A percentile compares a stretch with the other conserved stretches of the same genome.
Conservation (phyloP, 2,888 invertebrate species). For the Limenitis arthemis region DNA sequence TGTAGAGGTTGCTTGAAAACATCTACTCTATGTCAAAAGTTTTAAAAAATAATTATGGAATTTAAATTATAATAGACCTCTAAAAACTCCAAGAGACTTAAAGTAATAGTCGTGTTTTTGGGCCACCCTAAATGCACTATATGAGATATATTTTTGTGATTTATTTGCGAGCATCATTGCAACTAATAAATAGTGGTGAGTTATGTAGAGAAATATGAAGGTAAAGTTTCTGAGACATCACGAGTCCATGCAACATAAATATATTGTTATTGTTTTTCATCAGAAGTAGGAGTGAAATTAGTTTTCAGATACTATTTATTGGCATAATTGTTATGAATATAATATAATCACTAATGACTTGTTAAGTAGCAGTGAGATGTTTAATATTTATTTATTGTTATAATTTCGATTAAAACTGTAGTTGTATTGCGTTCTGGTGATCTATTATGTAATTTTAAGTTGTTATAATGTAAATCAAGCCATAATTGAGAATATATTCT, state of each 20-base stretch:
- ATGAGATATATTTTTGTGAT: conserved; percentile 21
- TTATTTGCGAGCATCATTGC: conserved; percentile 7
- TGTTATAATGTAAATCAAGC: conserved; percentile 72
- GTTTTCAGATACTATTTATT: conserved; percentile 47
- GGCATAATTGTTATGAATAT: conserved; percentile 68
- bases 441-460: conserved; percentile 70
- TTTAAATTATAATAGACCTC: too few relatives aligned
- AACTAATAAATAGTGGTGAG: background rate
- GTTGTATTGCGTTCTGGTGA: conserved; percentile 66
- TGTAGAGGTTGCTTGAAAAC: too few relatives aligned
- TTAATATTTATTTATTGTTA: conserved; percentile 66
- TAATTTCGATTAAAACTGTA: conserved; percentile 57
- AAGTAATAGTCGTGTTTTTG: too few relatives aligned
- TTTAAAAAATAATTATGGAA: too few relatives aligned
- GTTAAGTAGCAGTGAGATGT: conserved; percentile 68
- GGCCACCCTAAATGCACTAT: conserved; percentile 8
- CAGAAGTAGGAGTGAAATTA: conserved; percentile 41
- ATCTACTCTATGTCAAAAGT: too few relatives aligned
- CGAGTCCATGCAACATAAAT: conserved; percentile 33
- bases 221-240: conserved; percentile 13
- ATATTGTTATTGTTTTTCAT: conserved; percentile 53
- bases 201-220: conserved; percentile 1
- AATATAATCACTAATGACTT: conserved; percentile 54
- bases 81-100: too few relatives aligned
- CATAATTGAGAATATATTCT: conserved; percentile 72